Base-by-base conservation (phyloP, 2,888 invertebrate genomes). In the Cantharis rufa region DNA sequence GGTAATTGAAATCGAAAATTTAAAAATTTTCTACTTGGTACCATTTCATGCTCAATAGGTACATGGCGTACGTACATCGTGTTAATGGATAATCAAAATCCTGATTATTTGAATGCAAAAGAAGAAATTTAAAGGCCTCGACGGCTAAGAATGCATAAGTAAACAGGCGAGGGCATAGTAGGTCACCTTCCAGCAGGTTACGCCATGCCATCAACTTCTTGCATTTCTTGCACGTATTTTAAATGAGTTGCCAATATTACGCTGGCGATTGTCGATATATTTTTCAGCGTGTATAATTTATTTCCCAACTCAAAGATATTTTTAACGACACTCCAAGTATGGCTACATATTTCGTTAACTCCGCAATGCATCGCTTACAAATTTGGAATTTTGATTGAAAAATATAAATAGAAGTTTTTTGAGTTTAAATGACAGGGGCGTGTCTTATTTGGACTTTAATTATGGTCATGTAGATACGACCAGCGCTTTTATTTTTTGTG, bases 111-210 rank as follows among this genome's bases (percentile, higher is more conserved):
- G 21, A 70, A 70, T 70, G 9, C 15, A 70, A 48, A 70, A 62
- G 32, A 71, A 28, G 64, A 71, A 71, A 64, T 71, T 71, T 64
- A 71, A 71, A 71, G 18, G 32, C 15, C 16, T 64, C 64, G n/a
- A 21, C 61, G 15, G 13, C 10, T 64, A 64, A 64, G 71, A 64
- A 64, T 71, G 71, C 71, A 71, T 71, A 71, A 71, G 71, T 71
- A 71, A 72, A 72, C 68, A 72, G 72, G 24, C 68, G 72, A 72
- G 72, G 72, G 72, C 72, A 72, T 72, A 72, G 27, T 72, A 68
- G 72, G 72, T 72, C 72, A 72, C 68, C 72, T 72, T 72, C 68
- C 72, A 72, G 48, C 72, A 72, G 72, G 72, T 72, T 72, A 68
- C 68, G 68, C 72, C 71, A 71, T 71, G 64, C 71, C 71, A 71